Percentiles rank a stretch among this genome's conserved stretches.
These are phyloP conservation scores for Sicus ferrugineus DNA, from an alignment of 2,888 invertebrate genomes.

Conservation along the genomic window DNA sequence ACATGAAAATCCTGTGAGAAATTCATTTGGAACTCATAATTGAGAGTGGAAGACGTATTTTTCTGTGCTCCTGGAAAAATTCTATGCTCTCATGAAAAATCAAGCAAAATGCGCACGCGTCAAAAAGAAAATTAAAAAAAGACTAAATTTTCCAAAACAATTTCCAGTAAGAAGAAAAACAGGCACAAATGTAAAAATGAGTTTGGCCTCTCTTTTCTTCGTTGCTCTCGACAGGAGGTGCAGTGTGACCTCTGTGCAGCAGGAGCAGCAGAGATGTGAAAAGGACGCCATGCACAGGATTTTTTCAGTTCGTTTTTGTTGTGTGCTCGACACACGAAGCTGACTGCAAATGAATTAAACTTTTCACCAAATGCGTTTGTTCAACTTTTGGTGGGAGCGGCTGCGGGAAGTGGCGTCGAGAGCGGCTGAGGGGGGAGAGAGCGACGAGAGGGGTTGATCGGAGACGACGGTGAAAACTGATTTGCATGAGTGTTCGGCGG, in stretches of 20 bases:
- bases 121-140: constrained; percentile 8
- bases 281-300: neutral
- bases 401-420: neutral
- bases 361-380: constrained; percentile 23
- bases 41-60: neutral
- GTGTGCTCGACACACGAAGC: constrained; percentile 35
- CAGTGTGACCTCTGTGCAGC: constrained; percentile 36
- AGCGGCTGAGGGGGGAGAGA: neutral
- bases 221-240: no score
- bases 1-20: neutral
- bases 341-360: constrained; percentile 30
- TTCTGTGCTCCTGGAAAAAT: no score
- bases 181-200: neutral
- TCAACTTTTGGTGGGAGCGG: constrained; percentile 3
- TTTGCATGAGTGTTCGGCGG: constrained; percentile 57
- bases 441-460: neutral
- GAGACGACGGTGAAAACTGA: constrained; percentile 36
- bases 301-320: constrained; percentile 14
- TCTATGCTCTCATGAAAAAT: constrained; percentile 21
- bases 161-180: constrained; percentile 25
- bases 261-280: constrained; percentile 1
- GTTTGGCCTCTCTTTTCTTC: neutral
- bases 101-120: constrained; percentile 30
- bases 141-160: constrained; percentile 29
- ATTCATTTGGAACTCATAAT: neutral